phyloP scores from a whole-genome alignment of 2,113 vertebrate species.

The Proterorhinus semilunaris region DNA sequence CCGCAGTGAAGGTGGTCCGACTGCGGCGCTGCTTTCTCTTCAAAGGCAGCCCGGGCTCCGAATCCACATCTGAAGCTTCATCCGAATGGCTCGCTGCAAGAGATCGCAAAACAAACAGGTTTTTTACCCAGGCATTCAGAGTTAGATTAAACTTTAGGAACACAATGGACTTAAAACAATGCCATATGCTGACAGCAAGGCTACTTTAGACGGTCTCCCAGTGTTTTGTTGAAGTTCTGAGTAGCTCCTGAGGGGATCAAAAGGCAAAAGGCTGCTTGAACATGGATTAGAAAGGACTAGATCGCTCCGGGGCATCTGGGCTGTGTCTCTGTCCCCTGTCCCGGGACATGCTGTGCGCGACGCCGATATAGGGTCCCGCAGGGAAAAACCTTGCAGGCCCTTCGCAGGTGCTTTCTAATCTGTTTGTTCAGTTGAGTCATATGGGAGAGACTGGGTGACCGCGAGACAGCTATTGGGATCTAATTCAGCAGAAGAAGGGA shows the following conservation, averaged over 20 bases:
- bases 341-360: conserved; percentile 61
- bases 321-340: conserved; percentile 59
- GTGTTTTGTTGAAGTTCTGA: conserved; percentile 63
- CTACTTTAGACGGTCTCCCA: conserved; percentile 58
- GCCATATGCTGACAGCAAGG: conserved; percentile 50
- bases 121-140: conserved; percentile 18
- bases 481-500: conserved; percentile 74
- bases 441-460: conserved; percentile 43
- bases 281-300: conserved; percentile 69
- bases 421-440: conserved; percentile 72
- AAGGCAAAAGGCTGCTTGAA: conserved; percentile 71
- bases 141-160: conserved; percentile 10
- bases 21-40: conserved; percentile 97
- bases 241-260: conserved; percentile 68
- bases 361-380: conserved; percentile 48
- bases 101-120: conserved; percentile 29
- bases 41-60: conserved; percentile 93
- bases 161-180: conserved; percentile 44
- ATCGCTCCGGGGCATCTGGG: conserved; percentile 61
- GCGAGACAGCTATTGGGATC: conserved; percentile 68
- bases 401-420: conserved; percentile 76
- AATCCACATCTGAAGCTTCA: conserved; percentile 96
- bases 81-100: conserved; percentile 89
- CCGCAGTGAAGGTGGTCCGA: conserved; percentile 95
- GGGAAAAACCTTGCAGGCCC: conserved; percentile 38